Conservation (phyloP, 37 sponge, comb jelly and placozoan genomes). For the Haliclona indistincta region DNA sequence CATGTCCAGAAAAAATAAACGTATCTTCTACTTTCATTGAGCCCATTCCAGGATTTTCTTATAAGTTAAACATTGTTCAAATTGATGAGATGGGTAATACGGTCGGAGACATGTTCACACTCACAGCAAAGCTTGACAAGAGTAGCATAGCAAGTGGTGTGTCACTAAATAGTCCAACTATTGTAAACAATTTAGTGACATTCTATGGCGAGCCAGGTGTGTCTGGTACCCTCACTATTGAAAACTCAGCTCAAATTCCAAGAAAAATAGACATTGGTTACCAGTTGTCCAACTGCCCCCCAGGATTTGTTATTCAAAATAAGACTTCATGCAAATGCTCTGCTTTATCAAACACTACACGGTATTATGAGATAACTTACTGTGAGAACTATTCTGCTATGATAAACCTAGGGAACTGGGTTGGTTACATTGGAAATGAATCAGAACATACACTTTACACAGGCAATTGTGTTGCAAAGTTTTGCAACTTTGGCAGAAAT, state of each 20-base stretch:
- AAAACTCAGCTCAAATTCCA: background rate
- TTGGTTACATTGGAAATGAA: too few species aligned
- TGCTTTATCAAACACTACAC: too few species aligned
- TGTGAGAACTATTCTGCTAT: slow-evolving; percentile 10
- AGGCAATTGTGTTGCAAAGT: too few species aligned
- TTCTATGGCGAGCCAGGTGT: background rate
- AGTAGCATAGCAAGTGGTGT: too few species aligned
- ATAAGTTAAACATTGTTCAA: background rate
- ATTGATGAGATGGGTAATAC: background rate
- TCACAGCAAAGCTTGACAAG: background rate
- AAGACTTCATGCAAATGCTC: slow-evolving; percentile 11
- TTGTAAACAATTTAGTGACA: background rate
- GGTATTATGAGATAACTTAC: background rate
- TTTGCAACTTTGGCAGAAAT: too few species aligned
- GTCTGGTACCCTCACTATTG: background rate
- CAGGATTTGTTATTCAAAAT: background rate
- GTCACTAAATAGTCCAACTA: background rate
- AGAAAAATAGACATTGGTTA: background rate
- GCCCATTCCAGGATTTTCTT: background rate
- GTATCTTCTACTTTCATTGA: background rate
- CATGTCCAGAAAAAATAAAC: background rate
- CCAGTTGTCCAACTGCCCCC: background rate
- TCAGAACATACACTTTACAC: too few species aligned
- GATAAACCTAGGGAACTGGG: slow-evolving; percentile 19
- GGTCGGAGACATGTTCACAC: background rate